phyloP scores from a whole-genome alignment of 2,888 invertebrate species.

The Temnothorax unifasciatus region DNA sequence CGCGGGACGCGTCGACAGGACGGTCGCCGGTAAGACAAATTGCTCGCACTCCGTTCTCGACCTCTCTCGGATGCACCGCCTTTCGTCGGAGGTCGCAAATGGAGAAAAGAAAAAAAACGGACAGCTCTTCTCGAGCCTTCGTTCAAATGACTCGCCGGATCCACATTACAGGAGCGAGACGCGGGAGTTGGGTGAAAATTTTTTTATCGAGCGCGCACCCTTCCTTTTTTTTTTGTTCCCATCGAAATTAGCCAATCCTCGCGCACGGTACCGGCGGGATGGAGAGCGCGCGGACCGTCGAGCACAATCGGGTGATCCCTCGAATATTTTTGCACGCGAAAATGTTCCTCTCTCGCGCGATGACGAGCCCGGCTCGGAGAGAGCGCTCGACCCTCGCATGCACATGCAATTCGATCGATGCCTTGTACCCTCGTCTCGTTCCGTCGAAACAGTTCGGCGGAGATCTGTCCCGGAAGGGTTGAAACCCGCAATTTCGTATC shows the following conservation, averaged over 20 bases:
- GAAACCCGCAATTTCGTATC: constrained; percentile 45
- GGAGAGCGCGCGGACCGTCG: constrained; percentile 21
- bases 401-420: neutral
- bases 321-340: constrained; percentile 46
- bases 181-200: constrained; percentile 11
- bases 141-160: constrained; percentile 32
- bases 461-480: constrained; percentile 42
- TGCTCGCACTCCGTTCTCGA: constrained; percentile 37
- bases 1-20: constrained; percentile 42
- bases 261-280: neutral
- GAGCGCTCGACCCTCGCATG: constrained; percentile 5
- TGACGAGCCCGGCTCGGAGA: neutral
- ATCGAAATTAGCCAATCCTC: constrained; percentile 22
- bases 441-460: constrained; percentile 34
- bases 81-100: constrained; percentile 23
- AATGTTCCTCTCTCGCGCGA: constrained; percentile 34
- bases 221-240: neutral
- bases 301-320: constrained; percentile 14
- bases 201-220: constrained; percentile 17
- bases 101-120: constrained; percentile 19
- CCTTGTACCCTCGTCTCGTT: constrained; percentile 17
- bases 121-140: constrained; percentile 7
- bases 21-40: constrained; percentile 51
- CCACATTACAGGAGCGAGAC: constrained; percentile 10
- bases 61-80: constrained; percentile 43